Evolutionary conservation across 2,888 invertebrate genomes (phyloP), one percentile per base, ranked within the genome.

Genomic region (Volucella inanis): DNA sequence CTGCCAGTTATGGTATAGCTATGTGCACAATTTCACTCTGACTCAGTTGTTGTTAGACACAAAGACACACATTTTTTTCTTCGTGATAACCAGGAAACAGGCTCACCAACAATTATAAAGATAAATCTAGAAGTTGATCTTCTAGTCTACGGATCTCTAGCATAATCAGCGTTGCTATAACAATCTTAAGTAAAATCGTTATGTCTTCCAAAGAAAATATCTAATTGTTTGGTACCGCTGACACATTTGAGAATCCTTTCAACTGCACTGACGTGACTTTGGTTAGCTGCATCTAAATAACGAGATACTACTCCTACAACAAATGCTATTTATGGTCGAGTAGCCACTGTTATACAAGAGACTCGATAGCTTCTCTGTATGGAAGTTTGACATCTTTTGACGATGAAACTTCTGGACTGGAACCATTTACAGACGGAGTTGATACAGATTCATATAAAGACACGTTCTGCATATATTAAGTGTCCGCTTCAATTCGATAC

Each of bases 331-430:
- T 87, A 84, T n/a, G 87, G 87, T 38, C 87, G 74, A 1, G 87
- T 82, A 18, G 78, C 86, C n/a, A 87, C 78, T n/a, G 87, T 80
- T 87, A 87, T 75, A 87, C 87, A 2, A 87, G 72, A 31, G 67
- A 83, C 1, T 86, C 64, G 12, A 87, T 74, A 39, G 83, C 87
- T 82, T 88, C 87, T 75, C 87, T 68, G 41, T 87, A 87, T 55
- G 88, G 87, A 74, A 83, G 88, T 14, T 22, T n/a, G 18, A 64
- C 18, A 11, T 12, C 39, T 18, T 89, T 87, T 47, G 88, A n/a
- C n/a, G n/a, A n/a, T n/a, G n/a, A n/a, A n/a, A n/a, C n/a, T n/a
- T n/a, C n/a, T n/a, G n/a, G n/a, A n/a, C n/a, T n/a, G n/a, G n/a
- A n/a, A n/a, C n/a, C n/a, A n/a, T n/a, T n/a, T n/a, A n/a, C n/a